Evolutionary conservation across 2,888 invertebrate genomes (phyloP), one percentile per base, ranked within the genome.

Genomic region (Dicranocentrus wangi): DNA sequence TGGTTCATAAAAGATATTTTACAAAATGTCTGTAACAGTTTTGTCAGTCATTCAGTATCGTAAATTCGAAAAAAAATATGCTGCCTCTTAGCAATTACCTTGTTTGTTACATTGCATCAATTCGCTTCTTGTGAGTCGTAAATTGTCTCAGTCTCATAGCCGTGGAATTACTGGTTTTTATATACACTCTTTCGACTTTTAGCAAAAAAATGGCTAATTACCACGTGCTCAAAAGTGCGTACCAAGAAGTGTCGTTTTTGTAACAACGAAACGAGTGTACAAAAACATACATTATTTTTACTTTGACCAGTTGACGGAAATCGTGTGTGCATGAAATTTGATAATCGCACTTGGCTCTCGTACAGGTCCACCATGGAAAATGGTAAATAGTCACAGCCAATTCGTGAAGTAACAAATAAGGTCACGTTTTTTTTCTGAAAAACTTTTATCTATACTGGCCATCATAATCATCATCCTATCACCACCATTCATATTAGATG

Each of bases 281-380:
- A 47, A 39, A 8, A 77, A 69, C 77, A 61, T 47, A 47, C 58
- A 71, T 78, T 63, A 70, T 63, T 32, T 65, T 80, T 66, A 72
- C 58, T 65, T 65, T 80, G 65, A 61, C 42, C 72, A 68, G 68
- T 80, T 80, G 79, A 80, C 79, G 79, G 72, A 80, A 80, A 72
- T 80, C 72, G 72, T 72, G 72, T 72, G 32, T 39, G 79, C 79
- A 68, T 80, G 79, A 80, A 80, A 80, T 72, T 72, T 55, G 71
- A 80, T 72, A 80, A 80, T 72, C 72, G 51, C 68, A 72, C 32
- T 17, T 65, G 19, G 17, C 25, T 58, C 17, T 47, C 47, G 47
- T 17, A 25, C 28, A 55, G 28, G 43, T 7, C 23, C 21, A 28
- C 39, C 43, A 65, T 43, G 42, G 42, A 65, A 65, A 65, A 55